Evolutionary conservation across 2,797 vertebrate species (phyloP).

Genomic region (Lacerta viridis): DNA sequence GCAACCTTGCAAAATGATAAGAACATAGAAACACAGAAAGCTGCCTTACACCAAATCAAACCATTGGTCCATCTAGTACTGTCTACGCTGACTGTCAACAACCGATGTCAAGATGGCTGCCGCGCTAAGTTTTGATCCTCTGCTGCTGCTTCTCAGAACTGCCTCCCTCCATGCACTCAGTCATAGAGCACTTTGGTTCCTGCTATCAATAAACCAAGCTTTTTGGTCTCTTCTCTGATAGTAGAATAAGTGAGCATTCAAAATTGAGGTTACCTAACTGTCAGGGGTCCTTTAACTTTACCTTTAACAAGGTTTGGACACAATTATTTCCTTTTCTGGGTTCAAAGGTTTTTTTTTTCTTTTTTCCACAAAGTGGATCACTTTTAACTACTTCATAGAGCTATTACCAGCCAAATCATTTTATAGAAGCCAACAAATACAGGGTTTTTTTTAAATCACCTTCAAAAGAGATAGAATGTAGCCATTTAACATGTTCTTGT

Average conservation of each 20-base stretch:
- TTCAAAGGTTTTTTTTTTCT: background rate
- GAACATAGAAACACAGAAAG: no score
- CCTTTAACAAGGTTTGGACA: no score
- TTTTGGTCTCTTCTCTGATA: background rate
- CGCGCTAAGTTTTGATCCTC: background rate
- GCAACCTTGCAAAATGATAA: no score
- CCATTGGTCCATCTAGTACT: no score
- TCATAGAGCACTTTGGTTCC: no score
- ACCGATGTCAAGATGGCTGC: background rate
- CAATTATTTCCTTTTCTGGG: background rate
- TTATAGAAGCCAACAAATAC: slow-evolving; percentile 55
- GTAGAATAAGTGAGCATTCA: background rate
- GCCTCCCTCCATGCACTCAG: background rate
- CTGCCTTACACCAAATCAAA: no score
- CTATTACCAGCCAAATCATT: slow-evolving; percentile 58
- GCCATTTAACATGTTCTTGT: slow-evolving; percentile 53
- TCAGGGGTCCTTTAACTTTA: background rate
- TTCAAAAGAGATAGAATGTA: slow-evolving; percentile 44
- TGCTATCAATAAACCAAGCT: background rate
- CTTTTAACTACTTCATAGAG: background rate
- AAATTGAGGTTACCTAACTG: no score
- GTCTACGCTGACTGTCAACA: background rate
- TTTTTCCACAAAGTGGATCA: no score
- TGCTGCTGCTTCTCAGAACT: background rate
- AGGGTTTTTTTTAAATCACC: slow-evolving; percentile 49